Evolutionary conservation across 2,797 vertebrate species (phyloP), one percentile per base, ranked within the genome.

Genomic region (Capromys pilorides): DNA sequence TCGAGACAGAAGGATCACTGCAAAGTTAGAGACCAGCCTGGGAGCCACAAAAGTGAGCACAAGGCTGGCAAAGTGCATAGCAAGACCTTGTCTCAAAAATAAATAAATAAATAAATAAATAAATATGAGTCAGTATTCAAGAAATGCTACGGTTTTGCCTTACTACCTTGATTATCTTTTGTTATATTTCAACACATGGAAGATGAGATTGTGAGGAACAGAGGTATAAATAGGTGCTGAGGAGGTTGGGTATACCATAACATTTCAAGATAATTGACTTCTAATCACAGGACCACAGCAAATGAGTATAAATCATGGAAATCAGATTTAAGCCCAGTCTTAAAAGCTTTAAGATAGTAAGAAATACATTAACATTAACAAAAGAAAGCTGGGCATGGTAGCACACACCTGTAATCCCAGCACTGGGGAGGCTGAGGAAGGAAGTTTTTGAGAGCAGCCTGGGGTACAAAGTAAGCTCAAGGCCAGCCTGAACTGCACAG

Each of bases 261-360:
- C 31, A 93, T 59, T 94, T 96, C 77, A 90, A 78, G 36, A 95
- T 69, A 88, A 93, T 2, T 54, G 49, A 80, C 61, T 9, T 71
- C 6, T 49, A 80, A 86, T 49, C 31, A 82, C 0, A 6, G 51
- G 41, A 66, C 51, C 71, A 71, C 5, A 89, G 84, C 92, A 95
- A 91, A 90, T 54, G 18, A 51, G 4, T 28, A 13, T 33, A 80
- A 95, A 28, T 92, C 80, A 73, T 18, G 22, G 36, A 59, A 92
- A 88, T 77, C 69, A 88, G 39, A 83, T n/a, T 91, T 88, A 91
- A 86, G n/a, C 12, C 57, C 49, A 14, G 89, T 33, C 69, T 83
- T 77, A 9, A 93, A 51, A n/a, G 54, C 45, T 85, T 75, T 86
- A 81, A 87, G 41, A 84, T 21, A 62, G 3, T n/a, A 51, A 91